Evolutionary conservation across 2,797 vertebrate genomes (phyloP), one percentile per base, ranked within the genome.

Genomic region (Gila robusta): DNA sequence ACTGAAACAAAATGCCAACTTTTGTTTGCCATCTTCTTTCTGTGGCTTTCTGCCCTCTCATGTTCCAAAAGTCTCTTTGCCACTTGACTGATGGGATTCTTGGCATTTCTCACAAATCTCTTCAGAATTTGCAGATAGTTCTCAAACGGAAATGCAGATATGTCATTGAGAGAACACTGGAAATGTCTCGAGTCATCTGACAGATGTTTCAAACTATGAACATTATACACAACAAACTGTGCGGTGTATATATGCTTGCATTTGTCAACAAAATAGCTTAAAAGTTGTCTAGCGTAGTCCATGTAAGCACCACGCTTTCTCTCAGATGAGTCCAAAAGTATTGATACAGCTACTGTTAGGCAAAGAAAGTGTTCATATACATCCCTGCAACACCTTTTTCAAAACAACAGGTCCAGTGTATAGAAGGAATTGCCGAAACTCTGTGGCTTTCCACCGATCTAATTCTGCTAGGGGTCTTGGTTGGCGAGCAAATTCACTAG

Each of bases 131-230:
- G 79, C 23, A 81, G 37, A 39, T 67, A 6, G 26, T 69, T 81
- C 26, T 81, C 79, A 35, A 81, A 67, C 49, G 59, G 79, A 44
- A 81, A 81, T 26, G n/a, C 62, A 69, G 79, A 81, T 66, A 81
- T 80, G 44, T 81, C 39, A 54, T 54, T 82, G 47, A 82, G 66
- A 71, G 80, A 82, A n/a, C 66, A 82, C 80, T 52, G 44, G 66
- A 69, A 56, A 82, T 71, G 49, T 39, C 35, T 81, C 8, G 39
- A 21, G 7, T 54, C 52, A 54, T 54, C 52, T 54, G 52, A 54
- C 52, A 54, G 52, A 54, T 54, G 19, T 44, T 44, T 44, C 41
- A 44, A 54, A 17, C 17, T 23, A 23, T 47, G 56, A 32, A 80
- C 54, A 54, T 81, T 81, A 69, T 69, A 69, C 39, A 67, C 39